Conservation (phyloP, 2,797 vertebrate genomes). For the Allobates femoralis region DNA sequence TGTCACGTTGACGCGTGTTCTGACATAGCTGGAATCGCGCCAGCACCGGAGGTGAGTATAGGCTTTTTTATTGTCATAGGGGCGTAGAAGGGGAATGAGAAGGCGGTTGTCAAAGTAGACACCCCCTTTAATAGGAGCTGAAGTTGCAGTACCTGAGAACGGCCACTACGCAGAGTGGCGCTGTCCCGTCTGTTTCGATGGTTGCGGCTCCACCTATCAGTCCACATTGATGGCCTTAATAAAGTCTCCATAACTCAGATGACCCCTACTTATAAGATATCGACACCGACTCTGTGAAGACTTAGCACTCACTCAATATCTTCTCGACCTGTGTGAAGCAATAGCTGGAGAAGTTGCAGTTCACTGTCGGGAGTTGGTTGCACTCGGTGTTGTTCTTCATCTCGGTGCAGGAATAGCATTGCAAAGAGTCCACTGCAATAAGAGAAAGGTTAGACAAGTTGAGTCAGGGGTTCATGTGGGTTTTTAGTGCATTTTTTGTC, state of each 20-base stretch:
- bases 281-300: not conserved
- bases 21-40: no score
- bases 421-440: constrained; percentile 11
- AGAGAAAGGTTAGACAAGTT: not conserved
- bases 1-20: no score
- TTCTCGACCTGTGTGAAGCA: constrained; percentile 32
- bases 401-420: not conserved
- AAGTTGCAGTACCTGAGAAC: no score
- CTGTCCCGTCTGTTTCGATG: no score
- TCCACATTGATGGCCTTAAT: not conserved
- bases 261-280: not conserved
- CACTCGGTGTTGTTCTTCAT: constrained; percentile 34
- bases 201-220: no score
- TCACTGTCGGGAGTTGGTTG: constrained; percentile 2
- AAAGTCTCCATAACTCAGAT: not conserved
- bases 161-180: no score
- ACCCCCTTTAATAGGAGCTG: no score
- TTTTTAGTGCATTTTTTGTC: no score
- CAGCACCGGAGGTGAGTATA: no score
- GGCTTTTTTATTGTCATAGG: no score
- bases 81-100: no score
- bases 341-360: not conserved
- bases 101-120: no score
- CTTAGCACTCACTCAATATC: not conserved
- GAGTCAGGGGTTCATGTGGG: not conserved